Evolutionary conservation across 2,888 invertebrate genomes (phyloP), one percentile per base, ranked within the genome.

Genomic region (Syrista parreyssii): DNA sequence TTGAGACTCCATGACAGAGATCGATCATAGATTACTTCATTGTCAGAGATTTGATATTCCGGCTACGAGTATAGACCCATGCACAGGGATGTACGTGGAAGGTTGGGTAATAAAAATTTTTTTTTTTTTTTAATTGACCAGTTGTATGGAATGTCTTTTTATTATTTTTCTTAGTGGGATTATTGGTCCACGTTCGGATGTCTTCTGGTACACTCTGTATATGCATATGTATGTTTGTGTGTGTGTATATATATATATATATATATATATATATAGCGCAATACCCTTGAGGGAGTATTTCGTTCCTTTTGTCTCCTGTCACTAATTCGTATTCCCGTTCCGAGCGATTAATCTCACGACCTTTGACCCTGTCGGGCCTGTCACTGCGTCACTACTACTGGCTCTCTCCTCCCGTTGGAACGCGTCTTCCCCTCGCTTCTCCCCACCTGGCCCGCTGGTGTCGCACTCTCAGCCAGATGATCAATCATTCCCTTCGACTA

Each of bases 301-400:
- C 40, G 15, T 40, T 69, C 69, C n/a, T 69, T 69, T 69, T 69
- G 69, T 69, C 32, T 69, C 69, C 30, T 69, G 73, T 73, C 73
- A 34, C 80, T 82, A 82, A 85, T 85, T 85, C 82, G 83, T 83
- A 87, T 86, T 83, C 86, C 78, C 78, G 77, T 76, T 81, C 81
- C 77, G 81, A 79, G 77, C 85, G 86, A 87, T 87, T 86, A 85
- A 86, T 87, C 85, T 86, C 81, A 78, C 82, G 85, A 85, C 85
- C 81, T 86, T 83, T 86, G 85, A 84, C 85, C 86, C 85, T 82
- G 35, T 73, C 73, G n/a, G 40, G 81, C 81, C 79, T 81, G 83
- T 83, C 85, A 80, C 81, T 82, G 78, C 76, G 75, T 81, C 82
- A 76, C 79, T 81, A 82, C 79, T 79, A 74, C 79, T 80, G 78